A percentile compares a stretch with the other conserved stretches of the same genome.
Conservation (phyloP, 1,140 invertebrate species). For the Gryon sp. region DNA sequence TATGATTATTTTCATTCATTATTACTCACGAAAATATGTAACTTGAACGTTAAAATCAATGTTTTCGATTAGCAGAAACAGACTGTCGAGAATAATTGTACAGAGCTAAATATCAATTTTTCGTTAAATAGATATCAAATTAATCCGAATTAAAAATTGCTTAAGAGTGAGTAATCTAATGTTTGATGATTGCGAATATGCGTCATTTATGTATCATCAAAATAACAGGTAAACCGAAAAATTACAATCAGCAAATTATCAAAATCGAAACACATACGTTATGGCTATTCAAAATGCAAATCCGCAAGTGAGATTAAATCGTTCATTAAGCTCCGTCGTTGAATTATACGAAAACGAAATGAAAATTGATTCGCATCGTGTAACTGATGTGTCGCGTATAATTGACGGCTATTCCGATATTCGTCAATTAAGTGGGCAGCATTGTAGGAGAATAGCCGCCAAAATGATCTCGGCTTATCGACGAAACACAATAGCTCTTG, state of each 20-base stretch:
- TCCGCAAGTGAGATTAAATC: conserved; percentile 43
- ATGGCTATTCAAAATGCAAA: conserved; percentile 52
- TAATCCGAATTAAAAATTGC: too few species aligned
- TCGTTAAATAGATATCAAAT: too few species aligned
- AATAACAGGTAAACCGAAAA: too few species aligned
- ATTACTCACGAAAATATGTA: too few species aligned
- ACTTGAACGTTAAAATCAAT: too few species aligned
- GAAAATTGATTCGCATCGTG: conserved; percentile 60
- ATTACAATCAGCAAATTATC: conserved; percentile 12
- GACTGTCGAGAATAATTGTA: too few species aligned
- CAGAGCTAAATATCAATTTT: too few species aligned
- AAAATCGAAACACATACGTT: conserved; percentile 6
- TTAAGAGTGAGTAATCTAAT: too few species aligned
- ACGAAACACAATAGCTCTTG: conserved; percentile 63
- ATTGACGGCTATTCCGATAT: conserved; percentile 60
- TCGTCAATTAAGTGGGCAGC: conserved; percentile 62
- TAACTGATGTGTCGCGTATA: conserved; percentile 60
- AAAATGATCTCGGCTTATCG: conserved; percentile 62
- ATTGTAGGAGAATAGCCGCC: conserved; percentile 52
- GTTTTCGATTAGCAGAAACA: too few species aligned
- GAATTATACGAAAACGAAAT: conserved; percentile 61
- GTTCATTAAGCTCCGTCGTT: conserved; percentile 31
- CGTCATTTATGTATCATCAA: too few species aligned
- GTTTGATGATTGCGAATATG: too few species aligned
- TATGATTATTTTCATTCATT: too few species aligned